Conservation (phyloP, 2,888 invertebrate genomes). For the Axea sp. region DNA sequence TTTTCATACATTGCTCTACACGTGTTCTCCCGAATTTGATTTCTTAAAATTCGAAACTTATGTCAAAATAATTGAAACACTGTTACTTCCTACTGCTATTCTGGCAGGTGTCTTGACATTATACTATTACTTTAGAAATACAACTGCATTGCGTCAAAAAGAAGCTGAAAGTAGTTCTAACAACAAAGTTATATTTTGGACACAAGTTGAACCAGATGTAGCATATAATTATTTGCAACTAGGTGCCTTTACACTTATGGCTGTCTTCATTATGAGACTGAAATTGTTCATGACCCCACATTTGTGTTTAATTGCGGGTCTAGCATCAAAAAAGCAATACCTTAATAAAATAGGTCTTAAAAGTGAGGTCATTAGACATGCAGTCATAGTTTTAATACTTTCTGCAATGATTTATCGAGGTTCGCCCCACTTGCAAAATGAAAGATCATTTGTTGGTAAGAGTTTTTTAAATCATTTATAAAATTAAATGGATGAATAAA, state of each 20-base stretch:
- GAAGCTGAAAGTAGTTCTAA: slow-evolving; percentile 24
- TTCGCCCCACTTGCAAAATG: slow-evolving; percentile 80
- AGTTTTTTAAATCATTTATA: background rate
- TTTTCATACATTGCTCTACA: slow-evolving; percentile 89
- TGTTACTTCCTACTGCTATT: slow-evolving; percentile 82
- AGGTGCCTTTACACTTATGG: slow-evolving; percentile 86
- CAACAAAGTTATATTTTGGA: slow-evolving; percentile 72
- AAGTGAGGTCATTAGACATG: slow-evolving; percentile 77
- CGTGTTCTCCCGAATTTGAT: slow-evolving; percentile 88
- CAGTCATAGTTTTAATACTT: slow-evolving; percentile 79
- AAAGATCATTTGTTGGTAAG: slow-evolving; percentile 67
- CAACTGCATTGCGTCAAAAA: slow-evolving; percentile 12
- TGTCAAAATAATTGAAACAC: slow-evolving; percentile 80
- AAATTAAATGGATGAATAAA: too few relatives aligned
- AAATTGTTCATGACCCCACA: slow-evolving; percentile 90
- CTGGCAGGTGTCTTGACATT: slow-evolving; percentile 79
- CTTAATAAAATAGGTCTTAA: slow-evolving; percentile 78
- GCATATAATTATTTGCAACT: slow-evolving; percentile 87
- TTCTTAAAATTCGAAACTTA: slow-evolving; percentile 83
- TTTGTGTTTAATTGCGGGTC: slow-evolving; percentile 86
- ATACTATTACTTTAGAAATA: slow-evolving; percentile 78
- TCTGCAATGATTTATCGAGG: slow-evolving; percentile 82
- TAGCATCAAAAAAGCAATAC: slow-evolving; percentile 83
- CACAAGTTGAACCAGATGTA: slow-evolving; percentile 81
- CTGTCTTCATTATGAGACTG: slow-evolving; percentile 87